phyloP scores from a whole-genome alignment of 2,797 vertebrate genomes.

The Gymnoscopelus braueri region DNA sequence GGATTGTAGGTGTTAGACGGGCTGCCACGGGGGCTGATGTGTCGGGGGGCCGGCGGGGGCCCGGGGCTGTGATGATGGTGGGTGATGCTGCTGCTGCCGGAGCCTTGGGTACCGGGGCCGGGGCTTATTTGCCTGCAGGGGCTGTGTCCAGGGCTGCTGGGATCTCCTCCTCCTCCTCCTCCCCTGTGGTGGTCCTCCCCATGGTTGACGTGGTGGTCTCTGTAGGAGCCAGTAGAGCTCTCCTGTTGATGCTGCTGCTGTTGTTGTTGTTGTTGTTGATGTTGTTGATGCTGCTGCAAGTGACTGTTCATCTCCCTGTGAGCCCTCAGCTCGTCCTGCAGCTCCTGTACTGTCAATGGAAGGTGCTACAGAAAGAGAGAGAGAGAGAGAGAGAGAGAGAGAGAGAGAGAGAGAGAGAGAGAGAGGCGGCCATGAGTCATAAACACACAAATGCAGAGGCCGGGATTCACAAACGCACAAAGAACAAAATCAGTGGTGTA shows the following conservation, averaged over 20 bases:
- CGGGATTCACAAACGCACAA: neutral
- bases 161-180: neutral
- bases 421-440: neutral
- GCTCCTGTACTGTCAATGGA: constrained; percentile 93
- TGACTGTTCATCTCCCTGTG: constrained; percentile 94
- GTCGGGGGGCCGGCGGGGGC: constrained; percentile 37
- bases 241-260: constrained; percentile 79
- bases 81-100: neutral
- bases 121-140: constrained; percentile 63
- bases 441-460: constrained; percentile 17
- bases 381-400: neutral
- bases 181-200: constrained; percentile 53
- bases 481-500: neutral
- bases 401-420: constrained; percentile 2
- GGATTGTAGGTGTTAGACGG: constrained; percentile 71
- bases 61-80: constrained; percentile 51
- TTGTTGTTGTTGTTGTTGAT: constrained; percentile 60
- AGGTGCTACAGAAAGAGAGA: constrained; percentile 80
- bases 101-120: constrained; percentile 31
- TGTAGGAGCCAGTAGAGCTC: constrained; percentile 55
- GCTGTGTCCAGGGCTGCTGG: constrained; percentile 66
- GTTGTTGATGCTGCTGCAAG: constrained; percentile 82
- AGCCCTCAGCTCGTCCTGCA: constrained; percentile 92
- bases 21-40: constrained; percentile 67
- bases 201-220: constrained; percentile 63